phyloP scores from a whole-genome alignment of 1,140 invertebrate genomes.

The Mesaphorura yosii region DNA sequence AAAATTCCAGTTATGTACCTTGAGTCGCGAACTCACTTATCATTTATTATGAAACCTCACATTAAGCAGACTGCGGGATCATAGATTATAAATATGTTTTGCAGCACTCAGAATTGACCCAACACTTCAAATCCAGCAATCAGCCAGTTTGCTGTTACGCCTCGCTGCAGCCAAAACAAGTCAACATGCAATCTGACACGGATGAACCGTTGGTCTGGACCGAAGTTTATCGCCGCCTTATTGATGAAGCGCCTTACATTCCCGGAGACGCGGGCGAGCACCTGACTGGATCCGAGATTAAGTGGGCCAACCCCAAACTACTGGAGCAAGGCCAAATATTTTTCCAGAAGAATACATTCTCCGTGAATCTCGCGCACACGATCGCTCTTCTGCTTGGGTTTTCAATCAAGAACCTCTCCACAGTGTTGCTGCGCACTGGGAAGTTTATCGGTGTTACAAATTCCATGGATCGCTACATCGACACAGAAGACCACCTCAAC shows the following conservation, averaged over 20 bases:
- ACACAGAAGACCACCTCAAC: background rate
- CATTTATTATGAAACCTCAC: too few relatives aligned
- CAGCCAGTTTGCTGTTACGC: too few relatives aligned
- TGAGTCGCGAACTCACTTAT: too few relatives aligned
- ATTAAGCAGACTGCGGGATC: too few relatives aligned
- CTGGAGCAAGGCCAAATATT: slow-evolving; percentile 24
- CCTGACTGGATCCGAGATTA: background rate
- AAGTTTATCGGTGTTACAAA: background rate
- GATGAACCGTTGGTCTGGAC: too few relatives aligned
- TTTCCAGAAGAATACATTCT: slow-evolving; percentile 14
- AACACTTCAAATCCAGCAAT: too few relatives aligned
- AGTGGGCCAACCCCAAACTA: slow-evolving; percentile 17
- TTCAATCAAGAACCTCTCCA: slow-evolving; percentile 11
- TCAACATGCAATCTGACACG: too few relatives aligned
- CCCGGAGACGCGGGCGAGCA: slow-evolving; percentile 1
- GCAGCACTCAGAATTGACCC: too few relatives aligned
- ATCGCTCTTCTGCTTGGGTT: slow-evolving; percentile 13
- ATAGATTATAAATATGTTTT: too few relatives aligned
- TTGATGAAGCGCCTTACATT: slow-evolving; percentile 9
- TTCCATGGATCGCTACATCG: slow-evolving; percentile 3
- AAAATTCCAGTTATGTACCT: too few relatives aligned
- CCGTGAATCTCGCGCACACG: slow-evolving; percentile 8
- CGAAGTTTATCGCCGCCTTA: background rate
- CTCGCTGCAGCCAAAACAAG: too few relatives aligned
- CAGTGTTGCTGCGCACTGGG: slow-evolving; percentile 10